Evolutionary conservation across 1,140 invertebrate genomes (phyloP), one percentile per base, ranked within the genome.

Genomic region (Heliconius himera): DNA sequence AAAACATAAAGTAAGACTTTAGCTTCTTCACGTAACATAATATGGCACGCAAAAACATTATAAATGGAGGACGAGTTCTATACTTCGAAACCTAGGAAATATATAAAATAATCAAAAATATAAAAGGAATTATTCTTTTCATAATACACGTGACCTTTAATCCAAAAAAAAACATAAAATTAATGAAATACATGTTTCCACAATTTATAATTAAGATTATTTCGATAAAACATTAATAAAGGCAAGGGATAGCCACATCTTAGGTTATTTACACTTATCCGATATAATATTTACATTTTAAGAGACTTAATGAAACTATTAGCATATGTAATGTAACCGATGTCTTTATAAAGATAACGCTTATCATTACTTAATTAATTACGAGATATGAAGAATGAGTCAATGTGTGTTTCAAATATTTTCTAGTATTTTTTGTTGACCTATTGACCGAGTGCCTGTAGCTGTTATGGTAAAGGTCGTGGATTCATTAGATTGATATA

Each of bases 251-350:
- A 16, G 60, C 20, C n/a, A 29, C 54, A 22, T 29, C 22, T 66
- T 66, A 66, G 22, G 22, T 66, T 66, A 66, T 66, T 66, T 66
- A 66, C 60, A 66, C 60, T 29, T 11, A 29, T 66, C 26, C 60
- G 22, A 66, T 66, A 66, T 26, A 66, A 66, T 66, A 26, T 66
- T 66, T 13, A 66, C 60, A 66, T 66, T 66, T 66, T 66, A 66
- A 29, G 60, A 66, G 60, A 2, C 22, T 29, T 29, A 66, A 66
- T 66, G 60, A 66, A 66, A 66, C 26, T 66, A 66, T 66, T 66
- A 26, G 60, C 60, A 66, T 66, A 66, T 29, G 60, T 29, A 66
- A 66, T 66, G 13, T 66, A 66, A 66, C 60, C 29, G 60, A 66
- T 66, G 60, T 22, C 22, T 66, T 13, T 29, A 66, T 66, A 66